A percentile compares a stretch with the other conserved stretches of the same genome.
These are phyloP conservation scores for Norana najaformis DNA, from an alignment of 2,888 invertebrate species.

Conservation along the genomic window DNA sequence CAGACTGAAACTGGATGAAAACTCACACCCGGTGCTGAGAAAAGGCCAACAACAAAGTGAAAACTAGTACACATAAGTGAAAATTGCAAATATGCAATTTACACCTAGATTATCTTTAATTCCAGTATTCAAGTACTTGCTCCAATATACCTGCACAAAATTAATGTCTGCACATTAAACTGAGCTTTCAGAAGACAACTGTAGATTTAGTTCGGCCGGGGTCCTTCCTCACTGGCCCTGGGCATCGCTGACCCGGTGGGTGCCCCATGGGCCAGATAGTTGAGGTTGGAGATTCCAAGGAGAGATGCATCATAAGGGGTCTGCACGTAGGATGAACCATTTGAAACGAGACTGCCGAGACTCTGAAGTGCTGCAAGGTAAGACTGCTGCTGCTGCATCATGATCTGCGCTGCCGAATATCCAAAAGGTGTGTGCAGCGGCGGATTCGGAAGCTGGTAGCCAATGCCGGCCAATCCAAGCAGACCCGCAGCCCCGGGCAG, in stretches of 20 bases:
- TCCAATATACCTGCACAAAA: no score
- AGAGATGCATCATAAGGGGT: background rate
- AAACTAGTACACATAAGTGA: background rate
- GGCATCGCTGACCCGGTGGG: background rate
- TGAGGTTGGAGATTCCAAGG: slow-evolving; percentile 8
- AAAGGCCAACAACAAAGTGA: background rate
- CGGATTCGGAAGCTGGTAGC: slow-evolving; percentile 1
- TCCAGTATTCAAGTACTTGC: no score
- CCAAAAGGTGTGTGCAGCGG: background rate
- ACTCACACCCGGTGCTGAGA: background rate
- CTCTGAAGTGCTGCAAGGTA: background rate
- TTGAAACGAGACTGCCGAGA: background rate
- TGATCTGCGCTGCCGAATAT: background rate
- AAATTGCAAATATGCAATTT: background rate
- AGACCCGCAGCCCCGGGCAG: background rate
- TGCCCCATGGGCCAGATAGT: background rate
- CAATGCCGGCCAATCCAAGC: background rate
- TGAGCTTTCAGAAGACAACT: no score
- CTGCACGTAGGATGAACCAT: background rate
- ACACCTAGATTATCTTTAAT: background rate
- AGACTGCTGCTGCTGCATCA: slow-evolving; percentile 22
- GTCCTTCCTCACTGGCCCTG: background rate
- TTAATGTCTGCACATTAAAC: background rate
- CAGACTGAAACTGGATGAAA: background rate
- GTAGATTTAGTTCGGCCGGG: background rate